Percentiles rank a stretch among this genome's conserved stretches.
Conservation (phyloP, 2,113 vertebrate species). For the Coptodon bakossiorum region DNA sequence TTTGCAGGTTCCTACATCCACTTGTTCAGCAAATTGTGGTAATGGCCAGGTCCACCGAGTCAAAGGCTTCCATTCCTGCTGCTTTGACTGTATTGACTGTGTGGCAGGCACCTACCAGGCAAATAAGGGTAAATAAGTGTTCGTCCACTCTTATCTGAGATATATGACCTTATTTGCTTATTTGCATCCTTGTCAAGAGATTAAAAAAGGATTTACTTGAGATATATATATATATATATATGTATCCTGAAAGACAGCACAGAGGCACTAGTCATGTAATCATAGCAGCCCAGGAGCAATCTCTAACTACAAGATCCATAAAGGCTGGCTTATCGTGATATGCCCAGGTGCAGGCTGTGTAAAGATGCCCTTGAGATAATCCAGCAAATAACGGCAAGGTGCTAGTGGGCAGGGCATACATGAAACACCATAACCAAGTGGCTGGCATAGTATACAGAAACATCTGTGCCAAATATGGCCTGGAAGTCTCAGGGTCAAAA, state of each 20-base stretch:
- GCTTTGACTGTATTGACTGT: constrained; percentile 86
- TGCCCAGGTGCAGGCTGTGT: neutral
- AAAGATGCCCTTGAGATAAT: neutral
- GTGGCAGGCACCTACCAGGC: constrained; percentile 76
- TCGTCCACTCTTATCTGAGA: neutral
- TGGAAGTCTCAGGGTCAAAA: neutral
- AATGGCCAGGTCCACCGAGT: constrained; percentile 68
- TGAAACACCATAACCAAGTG: neutral
- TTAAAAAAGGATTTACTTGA: neutral
- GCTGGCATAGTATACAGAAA: neutral
- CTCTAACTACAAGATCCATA: neutral
- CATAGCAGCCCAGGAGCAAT: neutral
- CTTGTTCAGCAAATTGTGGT: constrained; percentile 80
- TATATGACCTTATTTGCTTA: neutral
- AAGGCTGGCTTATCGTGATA: neutral
- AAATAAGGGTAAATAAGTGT: constrained; percentile 34
- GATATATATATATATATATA: too few relatives aligned
- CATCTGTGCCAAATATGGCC: neutral
- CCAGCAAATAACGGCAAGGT: neutral
- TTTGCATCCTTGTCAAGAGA: neutral
- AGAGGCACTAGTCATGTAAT: neutral
- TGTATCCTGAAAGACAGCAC: neutral
- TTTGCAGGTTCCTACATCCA: constrained; percentile 75
- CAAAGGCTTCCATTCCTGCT: constrained; percentile 78
- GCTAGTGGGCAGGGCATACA: neutral